A percentile compares a stretch with the other conserved stretches of the same genome.
These are phyloP conservation scores for Phenganax subtilis DNA, from an alignment of 92 coral and sea anemone species.

Conservation along the genomic window DNA sequence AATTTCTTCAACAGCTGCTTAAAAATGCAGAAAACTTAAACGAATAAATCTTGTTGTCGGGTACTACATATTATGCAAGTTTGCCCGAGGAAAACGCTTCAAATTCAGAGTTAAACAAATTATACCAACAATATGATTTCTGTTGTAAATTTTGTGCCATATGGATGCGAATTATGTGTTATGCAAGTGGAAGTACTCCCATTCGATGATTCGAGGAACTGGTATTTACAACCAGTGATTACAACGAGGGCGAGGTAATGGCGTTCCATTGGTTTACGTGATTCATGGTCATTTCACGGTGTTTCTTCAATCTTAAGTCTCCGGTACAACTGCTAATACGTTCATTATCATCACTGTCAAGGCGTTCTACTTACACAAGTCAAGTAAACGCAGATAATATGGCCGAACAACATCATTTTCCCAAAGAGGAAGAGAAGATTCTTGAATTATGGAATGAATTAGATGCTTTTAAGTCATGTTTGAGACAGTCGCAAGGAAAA, in stretches of 20 bases:
- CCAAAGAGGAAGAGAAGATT: slow-evolving; percentile 92
- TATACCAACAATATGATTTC: too few species aligned
- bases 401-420: slow-evolving; percentile 78
- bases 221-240: not conserved
- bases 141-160: too few species aligned
- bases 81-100: too few species aligned
- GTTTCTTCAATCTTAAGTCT: not conserved
- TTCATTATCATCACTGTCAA: slow-evolving; percentile 14
- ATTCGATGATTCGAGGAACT: not conserved
- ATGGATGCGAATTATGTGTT: too few species aligned
- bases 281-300: not conserved
- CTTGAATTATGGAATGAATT: slow-evolving; percentile 83
- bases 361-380: not conserved
- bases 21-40: too few species aligned
- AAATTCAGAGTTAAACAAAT: too few species aligned
- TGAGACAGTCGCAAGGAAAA: slow-evolving; percentile 78
- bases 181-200: not conserved
- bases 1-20: too few species aligned
- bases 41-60: too few species aligned
- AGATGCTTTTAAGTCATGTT: slow-evolving; percentile 87
- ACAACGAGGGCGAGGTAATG: not conserved
- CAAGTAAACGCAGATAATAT: not conserved
- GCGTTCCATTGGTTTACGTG: slow-evolving; percentile 2
- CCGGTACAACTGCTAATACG: not conserved
- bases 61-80: too few species aligned